phyloP scores from a whole-genome alignment of 2,888 invertebrate species.

The Clusia tigrina region DNA sequence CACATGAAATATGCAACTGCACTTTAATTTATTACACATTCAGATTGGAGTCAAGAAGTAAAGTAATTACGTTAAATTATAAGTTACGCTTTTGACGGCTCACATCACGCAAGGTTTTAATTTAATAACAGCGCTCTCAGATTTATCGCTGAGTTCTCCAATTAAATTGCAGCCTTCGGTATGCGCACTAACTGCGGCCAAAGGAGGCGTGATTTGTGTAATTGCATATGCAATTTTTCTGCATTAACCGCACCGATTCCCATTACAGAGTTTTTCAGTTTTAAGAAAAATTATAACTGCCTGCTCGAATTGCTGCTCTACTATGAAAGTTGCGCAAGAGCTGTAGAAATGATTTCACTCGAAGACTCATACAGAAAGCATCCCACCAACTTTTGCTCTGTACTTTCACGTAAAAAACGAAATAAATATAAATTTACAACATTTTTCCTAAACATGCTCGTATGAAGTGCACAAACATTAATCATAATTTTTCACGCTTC shows the following conservation, averaged over 20 bases:
- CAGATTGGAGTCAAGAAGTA: conserved; percentile 19
- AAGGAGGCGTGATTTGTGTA: neutral
- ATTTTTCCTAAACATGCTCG: no score
- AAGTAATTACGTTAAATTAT: conserved; percentile 38
- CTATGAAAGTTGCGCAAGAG: no score
- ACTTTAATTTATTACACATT: conserved; percentile 22
- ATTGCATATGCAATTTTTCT: conserved; percentile 1
- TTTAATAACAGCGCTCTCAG: conserved; percentile 34
- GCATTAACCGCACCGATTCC: neutral
- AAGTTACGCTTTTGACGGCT: conserved; percentile 37
- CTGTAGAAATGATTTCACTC: no score
- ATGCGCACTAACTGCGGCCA: neutral
- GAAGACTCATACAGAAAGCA: no score
- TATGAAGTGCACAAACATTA: conserved; percentile 48
- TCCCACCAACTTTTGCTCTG: no score
- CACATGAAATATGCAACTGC: conserved; percentile 18
- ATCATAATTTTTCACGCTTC: conserved; percentile 55
- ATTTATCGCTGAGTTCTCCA: conserved; percentile 37
- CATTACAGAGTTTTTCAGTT: no score
- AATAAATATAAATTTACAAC: no score
- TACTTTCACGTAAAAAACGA: no score
- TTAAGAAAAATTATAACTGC: no score
- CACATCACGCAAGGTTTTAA: conserved; percentile 38
- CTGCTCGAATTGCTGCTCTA: no score
- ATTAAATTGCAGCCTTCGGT: conserved; percentile 24